phyloP scores from a whole-genome alignment of 2,888 invertebrate species.

The Julus scanicus region DNA sequence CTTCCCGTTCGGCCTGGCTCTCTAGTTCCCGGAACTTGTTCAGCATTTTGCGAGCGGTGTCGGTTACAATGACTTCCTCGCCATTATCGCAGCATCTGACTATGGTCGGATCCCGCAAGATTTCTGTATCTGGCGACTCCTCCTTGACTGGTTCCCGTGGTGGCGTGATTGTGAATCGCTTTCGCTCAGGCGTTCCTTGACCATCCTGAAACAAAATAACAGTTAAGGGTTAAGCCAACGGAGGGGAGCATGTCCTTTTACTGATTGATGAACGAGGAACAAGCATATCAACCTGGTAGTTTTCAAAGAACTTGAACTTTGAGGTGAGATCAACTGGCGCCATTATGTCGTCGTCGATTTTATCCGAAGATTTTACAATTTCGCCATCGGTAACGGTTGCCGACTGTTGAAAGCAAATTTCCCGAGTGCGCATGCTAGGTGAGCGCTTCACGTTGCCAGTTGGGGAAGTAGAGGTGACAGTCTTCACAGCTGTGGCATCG shows the following conservation, averaged over 20 bases:
- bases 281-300: constrained; percentile 72
- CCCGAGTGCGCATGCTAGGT: constrained; percentile 56
- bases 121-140: constrained; percentile 78
- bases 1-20: constrained; percentile 71
- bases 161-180: constrained; percentile 87
- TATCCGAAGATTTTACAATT: constrained; percentile 75
- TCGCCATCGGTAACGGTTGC: constrained; percentile 69
- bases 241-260: not conserved
- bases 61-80: constrained; percentile 70
- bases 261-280: not conserved
- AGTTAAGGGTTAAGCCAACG: not conserved
- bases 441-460: constrained; percentile 58
- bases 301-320: constrained; percentile 91
- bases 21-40: constrained; percentile 90
- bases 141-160: constrained; percentile 78
- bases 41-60: constrained; percentile 87
- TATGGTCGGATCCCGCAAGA: constrained; percentile 79
- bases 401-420: not conserved
- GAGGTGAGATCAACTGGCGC: constrained; percentile 82
- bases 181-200: constrained; percentile 68
- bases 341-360: constrained; percentile 71
- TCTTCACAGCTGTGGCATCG: constrained; percentile 78
- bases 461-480: constrained; percentile 68
- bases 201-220: constrained; percentile 48
- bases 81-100: constrained; percentile 73